Evolutionary conservation across 2,113 vertebrate species (phyloP).

Genomic region (Calonectris borealis): DNA sequence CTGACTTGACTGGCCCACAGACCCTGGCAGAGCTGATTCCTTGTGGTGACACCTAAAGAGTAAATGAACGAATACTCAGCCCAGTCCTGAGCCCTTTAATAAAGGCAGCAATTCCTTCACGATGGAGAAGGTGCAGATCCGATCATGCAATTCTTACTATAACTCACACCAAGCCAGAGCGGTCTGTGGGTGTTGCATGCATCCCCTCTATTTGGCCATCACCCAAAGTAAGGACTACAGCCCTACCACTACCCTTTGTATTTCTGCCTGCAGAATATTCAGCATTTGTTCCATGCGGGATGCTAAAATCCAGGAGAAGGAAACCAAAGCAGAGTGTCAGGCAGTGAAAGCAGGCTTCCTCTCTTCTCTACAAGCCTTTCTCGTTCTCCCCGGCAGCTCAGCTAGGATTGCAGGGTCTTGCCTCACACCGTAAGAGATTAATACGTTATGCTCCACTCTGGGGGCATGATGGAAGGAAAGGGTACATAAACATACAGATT

Average conservation of each 20-base stretch:
- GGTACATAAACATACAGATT: not conserved
- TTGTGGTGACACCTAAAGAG: not conserved
- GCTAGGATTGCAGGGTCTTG: accelerated
- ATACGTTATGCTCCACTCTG: not conserved
- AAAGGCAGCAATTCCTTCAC: not conserved
- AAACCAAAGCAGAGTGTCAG: not conserved
- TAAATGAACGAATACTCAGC: not conserved
- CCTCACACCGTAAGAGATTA: accelerated
- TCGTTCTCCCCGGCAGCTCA: not conserved
- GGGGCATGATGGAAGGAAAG: not conserved
- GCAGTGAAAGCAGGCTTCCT: not conserved
- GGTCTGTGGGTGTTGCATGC: not conserved
- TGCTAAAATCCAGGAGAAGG: not conserved
- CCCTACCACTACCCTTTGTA: not conserved
- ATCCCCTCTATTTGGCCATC: not conserved
- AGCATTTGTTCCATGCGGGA: not conserved
- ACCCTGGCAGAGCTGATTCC: not conserved
- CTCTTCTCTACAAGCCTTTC: not conserved
- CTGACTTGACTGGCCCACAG: not conserved
- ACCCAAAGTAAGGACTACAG: not conserved
- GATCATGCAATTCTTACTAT: accelerated
- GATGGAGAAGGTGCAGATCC: not conserved
- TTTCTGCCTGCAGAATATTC: not conserved
- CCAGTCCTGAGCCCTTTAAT: not conserved
- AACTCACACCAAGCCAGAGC: accelerated